Evolutionary conservation across 1,140 invertebrate genomes (phyloP).

Genomic region (Nasonia giraulti): DNA sequence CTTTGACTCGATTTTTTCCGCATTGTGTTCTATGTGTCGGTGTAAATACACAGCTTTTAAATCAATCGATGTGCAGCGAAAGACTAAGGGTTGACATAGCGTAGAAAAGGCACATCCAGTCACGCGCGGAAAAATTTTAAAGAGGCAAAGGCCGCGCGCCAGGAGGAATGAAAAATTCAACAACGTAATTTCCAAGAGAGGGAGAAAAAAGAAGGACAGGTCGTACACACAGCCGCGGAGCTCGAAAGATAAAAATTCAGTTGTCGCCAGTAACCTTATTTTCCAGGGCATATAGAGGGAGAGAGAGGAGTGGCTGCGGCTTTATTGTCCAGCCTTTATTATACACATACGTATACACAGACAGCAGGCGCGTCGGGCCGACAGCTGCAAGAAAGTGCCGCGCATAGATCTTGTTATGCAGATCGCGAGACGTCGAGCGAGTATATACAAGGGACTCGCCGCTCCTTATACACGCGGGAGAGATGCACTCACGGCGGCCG

Average conservation of each 20-base stretch:
- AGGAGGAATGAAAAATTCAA: background rate
- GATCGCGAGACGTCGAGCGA: background rate
- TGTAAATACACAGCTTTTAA: no score
- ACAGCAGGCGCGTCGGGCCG: background rate
- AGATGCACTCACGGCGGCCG: background rate
- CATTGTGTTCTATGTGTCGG: no score
- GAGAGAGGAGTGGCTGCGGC: background rate
- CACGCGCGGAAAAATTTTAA: no score
- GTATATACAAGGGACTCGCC: background rate
- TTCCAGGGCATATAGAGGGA: background rate
- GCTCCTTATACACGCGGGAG: background rate
- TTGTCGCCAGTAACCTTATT: background rate
- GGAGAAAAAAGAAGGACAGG: background rate
- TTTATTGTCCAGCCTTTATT: slow-evolving; percentile 13
- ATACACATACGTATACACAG: background rate
- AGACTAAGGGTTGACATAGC: no score
- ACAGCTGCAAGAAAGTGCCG: slow-evolving; percentile 28
- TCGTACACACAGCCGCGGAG: background rate
- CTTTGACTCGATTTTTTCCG: no score
- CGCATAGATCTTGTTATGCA: slow-evolving; percentile 29
- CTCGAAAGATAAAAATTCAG: slow-evolving; percentile 1
- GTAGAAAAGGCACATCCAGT: no score
- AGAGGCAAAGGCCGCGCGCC: no score
- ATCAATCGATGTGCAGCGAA: no score
- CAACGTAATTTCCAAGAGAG: background rate